Conservation (phyloP, 64 coral and sea anemone species). For the Montipora sp. region DNA sequence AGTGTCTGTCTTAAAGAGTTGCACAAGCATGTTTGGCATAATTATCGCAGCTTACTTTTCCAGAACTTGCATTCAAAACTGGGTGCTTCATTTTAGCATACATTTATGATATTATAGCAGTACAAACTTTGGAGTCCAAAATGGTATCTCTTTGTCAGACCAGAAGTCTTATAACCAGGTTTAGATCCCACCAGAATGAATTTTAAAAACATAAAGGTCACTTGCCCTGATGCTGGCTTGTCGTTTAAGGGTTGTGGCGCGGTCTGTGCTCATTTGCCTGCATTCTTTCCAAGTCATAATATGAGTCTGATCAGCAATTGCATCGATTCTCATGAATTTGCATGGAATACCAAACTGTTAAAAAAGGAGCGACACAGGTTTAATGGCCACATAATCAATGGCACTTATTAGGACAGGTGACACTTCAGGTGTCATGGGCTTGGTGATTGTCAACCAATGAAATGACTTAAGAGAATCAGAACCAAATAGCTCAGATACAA, state of each 20-base stretch:
- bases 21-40: too few relatives aligned
- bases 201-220: conserved; percentile 34
- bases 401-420: too few relatives aligned
- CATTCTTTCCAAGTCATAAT: conserved; percentile 88
- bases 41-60: too few relatives aligned
- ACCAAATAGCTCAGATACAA: too few relatives aligned
- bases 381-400: neutral
- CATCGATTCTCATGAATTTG: conserved; percentile 93
- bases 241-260: conserved; percentile 63
- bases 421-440: neutral
- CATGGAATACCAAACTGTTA: conserved; percentile 93
- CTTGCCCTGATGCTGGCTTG: conserved; percentile 92
- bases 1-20: too few relatives aligned
- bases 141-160: too few relatives aligned
- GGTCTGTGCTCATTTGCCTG: conserved; percentile 67
- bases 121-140: too few relatives aligned
- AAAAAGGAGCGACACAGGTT: conserved; percentile 32
- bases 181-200: neutral
- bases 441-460: too few relatives aligned
- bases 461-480: too few relatives aligned
- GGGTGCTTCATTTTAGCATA: too few relatives aligned
- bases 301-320: conserved; percentile 73
- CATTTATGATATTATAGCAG: too few relatives aligned
- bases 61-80: too few relatives aligned
- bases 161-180: neutral